Evolutionary conservation across 1,140 invertebrate species (phyloP).

Genomic region (Nephila pilipes): DNA sequence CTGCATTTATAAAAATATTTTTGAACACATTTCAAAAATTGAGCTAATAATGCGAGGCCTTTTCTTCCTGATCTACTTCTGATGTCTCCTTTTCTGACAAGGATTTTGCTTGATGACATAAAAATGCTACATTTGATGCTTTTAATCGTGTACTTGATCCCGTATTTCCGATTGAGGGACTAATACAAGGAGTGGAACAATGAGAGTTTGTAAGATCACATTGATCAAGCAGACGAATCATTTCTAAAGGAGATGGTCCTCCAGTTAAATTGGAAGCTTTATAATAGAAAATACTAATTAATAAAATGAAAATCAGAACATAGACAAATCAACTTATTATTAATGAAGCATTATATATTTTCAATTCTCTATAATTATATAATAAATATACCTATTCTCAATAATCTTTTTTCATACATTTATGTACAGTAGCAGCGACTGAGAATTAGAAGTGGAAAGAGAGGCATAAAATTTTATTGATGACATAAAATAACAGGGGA

Average conservation of each 20-base stretch:
- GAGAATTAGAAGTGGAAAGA: too few relatives aligned
- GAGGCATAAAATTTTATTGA: too few relatives aligned
- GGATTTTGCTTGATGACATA: conserved; percentile 79
- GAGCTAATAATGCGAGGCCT: background rate
- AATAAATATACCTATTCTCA: too few relatives aligned
- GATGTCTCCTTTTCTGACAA: conserved; percentile 38
- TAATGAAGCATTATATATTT: too few relatives aligned
- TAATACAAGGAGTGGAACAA: conserved; percentile 92
- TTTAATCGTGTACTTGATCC: conserved; percentile 84
- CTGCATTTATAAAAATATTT: conserved; percentile 31
- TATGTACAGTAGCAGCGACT: too few relatives aligned
- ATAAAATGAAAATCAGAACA: background rate
- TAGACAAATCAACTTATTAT: background rate
- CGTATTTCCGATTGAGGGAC: conserved; percentile 84
- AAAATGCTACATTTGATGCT: conserved; percentile 87
- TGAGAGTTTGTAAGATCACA: conserved; percentile 94
- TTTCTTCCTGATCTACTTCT: conserved; percentile 27
- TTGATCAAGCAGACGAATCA: conserved; percentile 94
- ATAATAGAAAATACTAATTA: conserved; percentile 52
- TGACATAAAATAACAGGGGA: too few relatives aligned
- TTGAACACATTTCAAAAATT: background rate
- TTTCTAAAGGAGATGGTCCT: conserved; percentile 93
- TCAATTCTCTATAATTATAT: too few relatives aligned
- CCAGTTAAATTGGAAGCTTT: conserved; percentile 85
- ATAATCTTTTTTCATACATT: too few relatives aligned